A percentile compares a stretch with the other conserved stretches of the same genome.
Evolutionary conservation across 2,113 vertebrate genomes (phyloP).

Genomic region (Otus sunia): DNA sequence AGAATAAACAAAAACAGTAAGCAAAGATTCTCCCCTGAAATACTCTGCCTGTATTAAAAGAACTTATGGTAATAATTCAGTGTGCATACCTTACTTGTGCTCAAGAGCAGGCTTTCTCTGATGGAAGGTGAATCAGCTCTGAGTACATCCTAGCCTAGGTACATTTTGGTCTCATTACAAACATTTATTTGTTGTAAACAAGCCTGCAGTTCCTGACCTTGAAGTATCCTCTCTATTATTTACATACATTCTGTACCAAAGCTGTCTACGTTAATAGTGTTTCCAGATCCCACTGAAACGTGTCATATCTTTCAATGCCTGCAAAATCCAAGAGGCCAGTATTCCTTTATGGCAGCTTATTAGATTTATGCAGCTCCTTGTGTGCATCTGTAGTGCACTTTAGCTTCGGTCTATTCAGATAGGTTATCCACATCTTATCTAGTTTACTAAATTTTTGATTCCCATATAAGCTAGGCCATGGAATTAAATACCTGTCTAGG

Average conservation of each 20-base stretch:
- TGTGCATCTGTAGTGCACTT: neutral
- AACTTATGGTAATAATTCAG: neutral
- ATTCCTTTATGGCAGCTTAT: neutral
- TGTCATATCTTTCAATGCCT: neutral
- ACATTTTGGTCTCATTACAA: neutral
- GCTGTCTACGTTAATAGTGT: neutral
- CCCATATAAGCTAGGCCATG: neutral
- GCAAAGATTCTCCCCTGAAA: neutral
- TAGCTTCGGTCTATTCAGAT: neutral
- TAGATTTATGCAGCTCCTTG: neutral
- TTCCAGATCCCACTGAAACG: neutral
- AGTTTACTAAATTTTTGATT: neutral
- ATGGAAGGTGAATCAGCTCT: neutral
- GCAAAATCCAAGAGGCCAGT: neutral
- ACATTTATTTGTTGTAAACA: neutral
- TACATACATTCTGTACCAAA: neutral
- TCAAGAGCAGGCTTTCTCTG: neutral
- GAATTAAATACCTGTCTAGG: neutral
- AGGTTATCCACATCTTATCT: neutral
- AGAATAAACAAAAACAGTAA: neutral
- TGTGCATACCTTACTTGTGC: neutral
- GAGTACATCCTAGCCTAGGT: neutral
- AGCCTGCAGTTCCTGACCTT: neutral
- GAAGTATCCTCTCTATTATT: neutral
- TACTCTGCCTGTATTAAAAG: neutral